These are phyloP conservation scores for Cantharis rufa DNA, from an alignment of 2,888 invertebrate species.

Conservation along the genomic window DNA sequence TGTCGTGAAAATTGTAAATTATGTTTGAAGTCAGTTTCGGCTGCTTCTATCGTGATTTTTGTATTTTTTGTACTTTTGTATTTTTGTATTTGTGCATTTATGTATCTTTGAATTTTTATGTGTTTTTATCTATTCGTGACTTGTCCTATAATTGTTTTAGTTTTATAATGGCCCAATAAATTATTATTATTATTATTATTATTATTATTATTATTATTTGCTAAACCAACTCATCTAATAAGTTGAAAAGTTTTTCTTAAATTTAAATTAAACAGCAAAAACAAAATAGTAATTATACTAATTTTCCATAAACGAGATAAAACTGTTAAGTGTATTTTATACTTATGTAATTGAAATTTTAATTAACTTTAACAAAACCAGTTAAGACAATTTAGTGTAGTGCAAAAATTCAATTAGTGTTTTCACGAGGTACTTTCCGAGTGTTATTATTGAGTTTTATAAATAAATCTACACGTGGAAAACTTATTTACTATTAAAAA, in stretches of 20 bases:
- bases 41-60: no score
- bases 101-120: no score
- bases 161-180: no score
- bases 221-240: not conserved
- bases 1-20: no score
- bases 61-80: no score
- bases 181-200: no score
- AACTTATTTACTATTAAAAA: not conserved
- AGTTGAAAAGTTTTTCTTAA: not conserved
- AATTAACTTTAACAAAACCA: constrained; percentile 12
- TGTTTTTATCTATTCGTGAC: no score
- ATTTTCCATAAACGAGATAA: not conserved
- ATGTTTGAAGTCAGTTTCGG: no score
- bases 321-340: not conserved
- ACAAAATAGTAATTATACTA: not conserved
- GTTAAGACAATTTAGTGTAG: constrained; percentile 7
- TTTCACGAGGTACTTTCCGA: constrained; percentile 4
- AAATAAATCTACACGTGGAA: not conserved
- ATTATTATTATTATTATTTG: no score
- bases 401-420: constrained; percentile 12
- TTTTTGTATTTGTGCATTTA: no score
- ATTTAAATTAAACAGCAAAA: not conserved
- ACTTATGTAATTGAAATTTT: constrained; percentile 8
- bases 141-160: no score
- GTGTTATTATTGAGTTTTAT: not conserved